These are phyloP conservation scores for Triplophysa dalaica DNA, from an alignment of 2,113 vertebrate genomes.

Conservation along the genomic window DNA sequence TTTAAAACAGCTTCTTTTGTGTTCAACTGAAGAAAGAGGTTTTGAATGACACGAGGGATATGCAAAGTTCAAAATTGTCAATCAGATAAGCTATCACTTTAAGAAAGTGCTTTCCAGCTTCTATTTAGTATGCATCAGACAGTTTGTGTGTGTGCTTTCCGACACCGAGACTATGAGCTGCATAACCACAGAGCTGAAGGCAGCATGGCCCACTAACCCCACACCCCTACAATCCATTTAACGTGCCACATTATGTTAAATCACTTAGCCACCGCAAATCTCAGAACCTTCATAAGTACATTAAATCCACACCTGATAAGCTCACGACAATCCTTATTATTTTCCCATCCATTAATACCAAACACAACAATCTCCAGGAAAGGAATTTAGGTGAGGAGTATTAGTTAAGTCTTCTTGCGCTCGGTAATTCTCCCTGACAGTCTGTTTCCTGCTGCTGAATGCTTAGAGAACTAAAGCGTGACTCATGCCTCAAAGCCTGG, in stretches of 20 bases:
- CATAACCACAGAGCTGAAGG: not conserved
- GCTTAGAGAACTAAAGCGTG: not conserved
- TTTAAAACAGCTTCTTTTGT: too few species aligned
- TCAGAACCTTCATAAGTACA: not conserved
- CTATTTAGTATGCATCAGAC: too few species aligned
- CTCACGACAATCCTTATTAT: not conserved
- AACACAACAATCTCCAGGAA: not conserved
- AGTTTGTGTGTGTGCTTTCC: too few species aligned
- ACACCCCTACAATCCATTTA: not conserved
- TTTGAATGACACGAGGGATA: too few species aligned
- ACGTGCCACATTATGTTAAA: not conserved
- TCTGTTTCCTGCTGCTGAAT: slow-evolving; percentile 10
- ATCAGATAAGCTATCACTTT: too few species aligned
- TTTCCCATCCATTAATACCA: not conserved
- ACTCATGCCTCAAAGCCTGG: slow-evolving; percentile 30
- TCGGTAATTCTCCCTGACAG: slow-evolving; percentile 32
- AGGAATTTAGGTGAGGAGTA: slow-evolving; percentile 3
- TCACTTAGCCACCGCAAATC: not conserved
- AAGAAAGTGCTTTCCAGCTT: too few species aligned
- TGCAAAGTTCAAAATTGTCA: too few species aligned
- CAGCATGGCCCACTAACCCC: slow-evolving; percentile 6
- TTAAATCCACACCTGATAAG: not conserved
- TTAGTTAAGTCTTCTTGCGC: slow-evolving; percentile 6
- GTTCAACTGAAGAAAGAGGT: too few species aligned
- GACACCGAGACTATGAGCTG: not conserved